Percentiles rank a stretch among this genome's conserved stretches.
These are phyloP conservation scores for Leuciscus waleckii DNA, from an alignment of 2,797 vertebrate species.

Conservation along the genomic window DNA sequence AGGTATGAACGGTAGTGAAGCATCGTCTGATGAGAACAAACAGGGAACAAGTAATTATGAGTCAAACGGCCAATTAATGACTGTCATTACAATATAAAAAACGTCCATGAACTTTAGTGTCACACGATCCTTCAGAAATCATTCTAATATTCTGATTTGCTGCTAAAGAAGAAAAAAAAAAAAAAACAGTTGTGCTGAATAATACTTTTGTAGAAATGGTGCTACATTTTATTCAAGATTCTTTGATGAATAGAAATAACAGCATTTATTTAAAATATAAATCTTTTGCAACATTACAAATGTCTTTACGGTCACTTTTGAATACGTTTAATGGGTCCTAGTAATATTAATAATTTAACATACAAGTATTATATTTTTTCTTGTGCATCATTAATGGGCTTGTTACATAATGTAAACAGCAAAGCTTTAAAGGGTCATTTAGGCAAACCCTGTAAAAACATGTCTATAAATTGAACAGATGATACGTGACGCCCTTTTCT, in stretches of 20 bases:
- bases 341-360: not conserved
- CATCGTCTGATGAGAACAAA: constrained; percentile 79
- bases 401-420: not conserved
- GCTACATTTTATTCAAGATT: not conserved
- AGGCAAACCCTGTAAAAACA: not conserved
- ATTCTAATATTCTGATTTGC: not conserved
- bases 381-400: not conserved
- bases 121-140: not conserved
- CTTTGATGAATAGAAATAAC: not conserved
- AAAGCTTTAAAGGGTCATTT: not conserved
- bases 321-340: not conserved
- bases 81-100: not conserved
- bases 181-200: no score
- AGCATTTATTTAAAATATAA: not conserved
- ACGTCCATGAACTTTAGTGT: not conserved
- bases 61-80: not conserved
- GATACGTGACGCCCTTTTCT: not conserved
- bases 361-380: not conserved
- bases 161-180: not conserved
- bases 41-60: not conserved
- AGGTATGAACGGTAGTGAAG: constrained; percentile 88
- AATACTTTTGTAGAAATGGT: not conserved
- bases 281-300: not conserved
- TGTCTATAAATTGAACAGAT: not conserved
- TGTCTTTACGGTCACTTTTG: not conserved